Base-by-base conservation (phyloP, 2,888 invertebrate species). In the Ommatoiulus sabulosus region DNA sequence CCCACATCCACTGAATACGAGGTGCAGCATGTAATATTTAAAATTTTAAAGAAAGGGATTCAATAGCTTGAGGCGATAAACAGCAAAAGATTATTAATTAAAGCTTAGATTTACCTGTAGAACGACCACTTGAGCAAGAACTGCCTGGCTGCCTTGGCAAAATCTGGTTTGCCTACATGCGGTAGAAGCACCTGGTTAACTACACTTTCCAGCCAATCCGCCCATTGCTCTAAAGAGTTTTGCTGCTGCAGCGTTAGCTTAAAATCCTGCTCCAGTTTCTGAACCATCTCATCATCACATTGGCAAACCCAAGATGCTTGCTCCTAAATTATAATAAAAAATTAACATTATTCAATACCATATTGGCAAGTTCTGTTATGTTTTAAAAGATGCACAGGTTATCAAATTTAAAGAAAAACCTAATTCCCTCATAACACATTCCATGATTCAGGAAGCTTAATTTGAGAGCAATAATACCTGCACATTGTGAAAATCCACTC, bases 81-180 rank as follows among this genome's bases (percentile, higher is more conserved):
- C 35, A 35, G 35, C 35, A 35, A 35, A 35, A 35, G 35, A 35
- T 35, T n/a, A 35, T 35, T 35, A 35, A 35, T 35, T 35, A 72
- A 10, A 24, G 5, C 10, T n/a, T 24, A 15, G 12, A n/a, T 35
- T 86, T 92, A 96, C 96, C 96, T 97, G 94, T 99, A 99, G 94
- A 99, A 99, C 91, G 98, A 98, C 99, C 99, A 99, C 93, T 99
- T 98, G 90, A 99, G 95, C 91, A 99, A 94, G 94, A 99, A 98
- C 92, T 98, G 97, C 87, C 97, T 94, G 7, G 97, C 97, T 88
- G 96, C 96, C 92, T 96, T 95, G 35, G 96, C 95, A 93, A 97
- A 97, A 91, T 95, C 96, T 5, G 91, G 89, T 89, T 92, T 92
- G 72, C 96, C 96, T 92, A 96, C 96, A 93, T 97, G 97, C 89